These are phyloP conservation scores for Embidobia sp. DNA, from an alignment of 2,888 invertebrate species.

Conservation along the genomic window DNA sequence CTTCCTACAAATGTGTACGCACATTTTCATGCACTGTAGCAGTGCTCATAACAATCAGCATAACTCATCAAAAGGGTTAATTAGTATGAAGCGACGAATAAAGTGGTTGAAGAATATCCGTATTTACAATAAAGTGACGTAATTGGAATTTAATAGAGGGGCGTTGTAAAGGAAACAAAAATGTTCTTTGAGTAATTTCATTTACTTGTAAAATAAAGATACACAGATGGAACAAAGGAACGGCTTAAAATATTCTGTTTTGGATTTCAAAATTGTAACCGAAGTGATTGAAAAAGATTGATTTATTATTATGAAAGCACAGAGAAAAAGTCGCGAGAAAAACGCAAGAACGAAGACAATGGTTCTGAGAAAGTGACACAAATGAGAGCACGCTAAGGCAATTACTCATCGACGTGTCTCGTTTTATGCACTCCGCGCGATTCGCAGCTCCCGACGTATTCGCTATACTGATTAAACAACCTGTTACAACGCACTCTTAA, in stretches of 20 bases:
- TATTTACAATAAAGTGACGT: no score
- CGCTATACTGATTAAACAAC: conserved; percentile 26
- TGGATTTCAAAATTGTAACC: background rate
- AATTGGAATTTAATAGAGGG: no score
- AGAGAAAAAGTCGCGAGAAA: conserved; percentile 10
- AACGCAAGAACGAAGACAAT: conserved; percentile 20
- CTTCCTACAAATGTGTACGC: background rate
- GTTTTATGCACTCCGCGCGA: conserved; percentile 4
- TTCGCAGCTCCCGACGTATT: conserved; percentile 25
- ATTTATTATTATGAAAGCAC: conserved; percentile 11
- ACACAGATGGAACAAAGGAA: background rate
- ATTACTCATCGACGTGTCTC: conserved; percentile 45
- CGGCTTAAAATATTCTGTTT: background rate
- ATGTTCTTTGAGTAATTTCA: no score
- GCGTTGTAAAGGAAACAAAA: no score
- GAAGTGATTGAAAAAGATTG: conserved; percentile 1
- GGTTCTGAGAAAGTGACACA: conserved; percentile 30
- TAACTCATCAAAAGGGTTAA: no score
- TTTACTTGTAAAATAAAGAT: no score
- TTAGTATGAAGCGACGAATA: no score
- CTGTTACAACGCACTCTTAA: conserved; percentile 22
- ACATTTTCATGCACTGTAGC: background rate
- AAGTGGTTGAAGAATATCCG: no score
- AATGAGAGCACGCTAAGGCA: conserved; percentile 22
- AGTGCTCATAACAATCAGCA: background rate